Percentiles rank a stretch among this genome's conserved stretches.
Conservation (phyloP, 2,113 vertebrate species). For the Smithornis capensis region DNA sequence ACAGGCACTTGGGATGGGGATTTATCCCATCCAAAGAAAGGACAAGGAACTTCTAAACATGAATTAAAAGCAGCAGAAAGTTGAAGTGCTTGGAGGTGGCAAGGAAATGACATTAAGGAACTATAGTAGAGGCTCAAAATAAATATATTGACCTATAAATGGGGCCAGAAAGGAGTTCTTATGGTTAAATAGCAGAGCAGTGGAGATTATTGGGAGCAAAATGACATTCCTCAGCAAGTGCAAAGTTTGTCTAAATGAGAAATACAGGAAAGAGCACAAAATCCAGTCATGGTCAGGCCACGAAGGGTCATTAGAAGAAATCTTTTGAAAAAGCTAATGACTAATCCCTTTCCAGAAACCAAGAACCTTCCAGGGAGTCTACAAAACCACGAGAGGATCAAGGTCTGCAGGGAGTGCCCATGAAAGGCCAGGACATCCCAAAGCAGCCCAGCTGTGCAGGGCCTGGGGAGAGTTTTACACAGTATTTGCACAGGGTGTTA, state of each 20-base stretch:
- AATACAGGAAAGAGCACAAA: background rate
- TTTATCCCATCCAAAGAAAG: background rate
- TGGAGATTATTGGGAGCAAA: slow-evolving; percentile 3
- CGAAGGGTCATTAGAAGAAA: background rate
- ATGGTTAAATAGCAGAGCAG: background rate
- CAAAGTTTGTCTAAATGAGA: background rate
- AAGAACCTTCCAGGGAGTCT: background rate
- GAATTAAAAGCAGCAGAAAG: slow-evolving; percentile 27
- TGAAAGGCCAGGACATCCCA: background rate
- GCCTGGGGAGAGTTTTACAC: background rate
- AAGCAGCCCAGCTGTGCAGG: background rate
- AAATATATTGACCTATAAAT: background rate
- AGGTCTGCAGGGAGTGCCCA: background rate
- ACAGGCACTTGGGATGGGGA: background rate
- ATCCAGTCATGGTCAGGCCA: background rate
- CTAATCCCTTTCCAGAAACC: background rate
- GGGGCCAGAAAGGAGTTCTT: background rate
- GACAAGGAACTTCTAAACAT: background rate
- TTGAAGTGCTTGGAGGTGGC: slow-evolving; percentile 10
- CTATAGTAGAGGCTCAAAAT: background rate
- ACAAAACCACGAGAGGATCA: background rate
- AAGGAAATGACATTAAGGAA: slow-evolving; percentile 11
- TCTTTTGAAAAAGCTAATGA: background rate
- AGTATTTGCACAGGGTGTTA: background rate
- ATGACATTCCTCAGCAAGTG: background rate